Evolutionary conservation across 2,888 invertebrate genomes (phyloP).

Genomic region (Acronicta alni): DNA sequence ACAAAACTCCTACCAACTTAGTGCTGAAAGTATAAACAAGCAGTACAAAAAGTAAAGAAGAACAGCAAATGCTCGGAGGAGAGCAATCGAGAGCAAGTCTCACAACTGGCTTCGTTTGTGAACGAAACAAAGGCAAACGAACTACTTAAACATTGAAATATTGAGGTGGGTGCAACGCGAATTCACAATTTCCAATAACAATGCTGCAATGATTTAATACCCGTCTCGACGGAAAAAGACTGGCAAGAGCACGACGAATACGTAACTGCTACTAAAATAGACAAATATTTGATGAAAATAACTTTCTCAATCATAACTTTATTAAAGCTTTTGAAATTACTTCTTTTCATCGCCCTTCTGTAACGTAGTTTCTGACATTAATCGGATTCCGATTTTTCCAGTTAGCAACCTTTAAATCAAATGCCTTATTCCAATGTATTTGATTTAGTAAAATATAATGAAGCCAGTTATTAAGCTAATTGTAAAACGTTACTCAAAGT

Average conservation of each 20-base stretch:
- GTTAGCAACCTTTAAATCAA: too few species aligned
- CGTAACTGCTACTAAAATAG: background rate
- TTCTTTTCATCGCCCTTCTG: too few species aligned
- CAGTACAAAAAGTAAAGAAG: constrained; percentile 58
- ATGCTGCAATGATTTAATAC: constrained; percentile 42
- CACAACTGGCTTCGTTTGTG: constrained; percentile 65
- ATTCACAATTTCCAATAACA: constrained; percentile 72
- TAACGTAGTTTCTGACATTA: too few species aligned
- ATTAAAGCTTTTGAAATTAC: constrained; percentile 4
- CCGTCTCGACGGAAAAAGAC: constrained; percentile 31
- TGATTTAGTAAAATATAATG: too few species aligned
- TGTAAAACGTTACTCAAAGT: background rate
- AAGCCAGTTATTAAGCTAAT: background rate
- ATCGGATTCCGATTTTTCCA: too few species aligned
- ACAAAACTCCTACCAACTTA: constrained; percentile 58
- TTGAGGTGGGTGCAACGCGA: constrained; percentile 60
- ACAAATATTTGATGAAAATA: constrained; percentile 14
- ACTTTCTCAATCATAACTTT: constrained; percentile 24
- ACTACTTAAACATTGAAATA: constrained; percentile 75
- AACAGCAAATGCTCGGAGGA: constrained; percentile 59
- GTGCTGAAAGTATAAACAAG: constrained; percentile 62
- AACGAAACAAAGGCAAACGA: constrained; percentile 74
- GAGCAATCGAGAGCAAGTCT: constrained; percentile 65
- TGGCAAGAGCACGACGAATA: constrained; percentile 9
- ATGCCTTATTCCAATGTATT: background rate